Percentiles rank a stretch among this genome's conserved stretches.
Conservation (phyloP, 2,797 vertebrate genomes). For the Alauda arvensis region DNA sequence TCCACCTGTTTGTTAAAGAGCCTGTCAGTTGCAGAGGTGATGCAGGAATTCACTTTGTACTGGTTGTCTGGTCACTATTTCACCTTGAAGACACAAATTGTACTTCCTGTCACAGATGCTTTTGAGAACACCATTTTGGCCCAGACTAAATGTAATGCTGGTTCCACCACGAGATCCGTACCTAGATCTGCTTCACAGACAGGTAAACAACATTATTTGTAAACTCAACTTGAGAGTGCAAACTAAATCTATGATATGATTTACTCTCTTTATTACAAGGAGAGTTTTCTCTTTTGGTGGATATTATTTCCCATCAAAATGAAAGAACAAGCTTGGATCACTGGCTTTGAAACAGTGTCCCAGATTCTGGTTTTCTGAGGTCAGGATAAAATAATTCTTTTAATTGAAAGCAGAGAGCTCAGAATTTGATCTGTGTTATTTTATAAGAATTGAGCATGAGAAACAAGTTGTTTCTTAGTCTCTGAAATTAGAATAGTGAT, state of each 20-base stretch:
- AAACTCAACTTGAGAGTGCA: not conserved
- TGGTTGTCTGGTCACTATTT: constrained; percentile 20
- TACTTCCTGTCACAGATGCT: constrained; percentile 79
- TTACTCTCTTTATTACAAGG: not conserved
- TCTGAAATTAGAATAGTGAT: not conserved
- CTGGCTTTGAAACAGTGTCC: not conserved
- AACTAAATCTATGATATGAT: not conserved
- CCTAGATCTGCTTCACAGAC: constrained; percentile 79
- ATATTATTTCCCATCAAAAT: not conserved
- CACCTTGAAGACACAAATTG: constrained; percentile 45
- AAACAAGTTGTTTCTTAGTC: not conserved
- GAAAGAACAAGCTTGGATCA: not conserved
- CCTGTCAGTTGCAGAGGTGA: not conserved
- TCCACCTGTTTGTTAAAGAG: not conserved
- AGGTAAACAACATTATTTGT: constrained; percentile 55
- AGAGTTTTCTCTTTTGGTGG: not conserved
- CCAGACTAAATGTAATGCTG: constrained; percentile 74
- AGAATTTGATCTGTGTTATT: not conserved
- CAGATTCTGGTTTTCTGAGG: not conserved
- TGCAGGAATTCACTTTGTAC: not conserved
- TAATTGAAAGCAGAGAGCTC: not conserved
- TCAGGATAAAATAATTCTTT: not conserved
- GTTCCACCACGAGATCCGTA: constrained; percentile 68
- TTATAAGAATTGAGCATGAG: not conserved
- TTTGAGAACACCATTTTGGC: constrained; percentile 78